Percentiles rank a stretch among this genome's conserved stretches.
These are phyloP conservation scores for Ceratina calcarata DNA, from an alignment of 1,140 invertebrate species.

Conservation along the genomic window DNA sequence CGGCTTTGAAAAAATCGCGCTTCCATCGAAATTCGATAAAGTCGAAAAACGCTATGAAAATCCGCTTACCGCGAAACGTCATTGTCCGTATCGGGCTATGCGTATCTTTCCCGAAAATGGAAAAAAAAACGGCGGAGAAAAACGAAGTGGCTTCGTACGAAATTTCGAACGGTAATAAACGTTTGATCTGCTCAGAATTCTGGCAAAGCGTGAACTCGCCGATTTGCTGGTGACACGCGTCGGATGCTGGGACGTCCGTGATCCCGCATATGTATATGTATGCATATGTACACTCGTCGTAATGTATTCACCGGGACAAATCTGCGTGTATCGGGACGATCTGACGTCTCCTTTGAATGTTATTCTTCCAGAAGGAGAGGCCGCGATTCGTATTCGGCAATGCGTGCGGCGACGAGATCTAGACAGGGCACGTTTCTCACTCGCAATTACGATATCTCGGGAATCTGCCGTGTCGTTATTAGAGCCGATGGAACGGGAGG, in stretches of 20 bases:
- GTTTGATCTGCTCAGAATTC: background rate
- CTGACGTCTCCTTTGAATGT: slow-evolving; percentile 65
- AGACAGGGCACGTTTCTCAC: slow-evolving; percentile 72
- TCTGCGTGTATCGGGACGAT: slow-evolving; percentile 66
- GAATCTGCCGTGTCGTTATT: slow-evolving; percentile 45
- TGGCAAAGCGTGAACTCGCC: slow-evolving; percentile 14
- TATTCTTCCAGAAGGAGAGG: slow-evolving; percentile 41
- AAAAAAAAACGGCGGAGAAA: background rate
- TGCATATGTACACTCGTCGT: slow-evolving; percentile 17
- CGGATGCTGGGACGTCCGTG: slow-evolving; percentile 56
- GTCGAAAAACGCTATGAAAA: slow-evolving; percentile 47
- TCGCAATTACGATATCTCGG: slow-evolving; percentile 56
- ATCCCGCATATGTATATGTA: slow-evolving; percentile 68
- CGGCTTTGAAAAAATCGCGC: slow-evolving; percentile 16
- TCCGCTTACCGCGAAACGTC: slow-evolving; percentile 50
- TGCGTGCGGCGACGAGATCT: slow-evolving; percentile 61
- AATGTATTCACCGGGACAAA: slow-evolving; percentile 68
- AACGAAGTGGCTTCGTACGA: slow-evolving; percentile 38
- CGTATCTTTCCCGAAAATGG: slow-evolving; percentile 45
- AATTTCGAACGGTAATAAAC: too few relatives aligned
- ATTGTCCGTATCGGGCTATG: slow-evolving; percentile 13
- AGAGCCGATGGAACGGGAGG: slow-evolving; percentile 35
- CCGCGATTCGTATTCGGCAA: slow-evolving; percentile 46
- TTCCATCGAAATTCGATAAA: slow-evolving; percentile 60
- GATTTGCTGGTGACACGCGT: slow-evolving; percentile 36